Evolutionary conservation across 2,888 invertebrate species (phyloP).

Genomic region (Diadromus collaris): DNA sequence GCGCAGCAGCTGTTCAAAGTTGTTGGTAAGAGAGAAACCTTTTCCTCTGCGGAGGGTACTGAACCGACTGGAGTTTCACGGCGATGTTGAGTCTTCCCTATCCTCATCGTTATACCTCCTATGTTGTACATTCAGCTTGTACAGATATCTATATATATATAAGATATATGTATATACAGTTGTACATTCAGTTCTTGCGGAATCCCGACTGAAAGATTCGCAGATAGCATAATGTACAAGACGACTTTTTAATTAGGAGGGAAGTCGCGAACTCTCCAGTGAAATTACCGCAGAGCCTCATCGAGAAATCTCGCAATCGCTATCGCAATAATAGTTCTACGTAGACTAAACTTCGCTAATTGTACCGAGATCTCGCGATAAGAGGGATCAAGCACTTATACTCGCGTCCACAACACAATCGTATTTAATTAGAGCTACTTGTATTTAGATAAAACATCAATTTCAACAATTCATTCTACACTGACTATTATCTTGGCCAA

Average conservation of each 20-base stretch:
- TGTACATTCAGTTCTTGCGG: background rate
- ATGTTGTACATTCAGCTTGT: background rate
- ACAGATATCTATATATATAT: conserved; percentile 1
- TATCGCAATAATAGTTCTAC: conserved; percentile 19
- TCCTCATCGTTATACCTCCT: background rate
- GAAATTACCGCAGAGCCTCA: conserved; percentile 40
- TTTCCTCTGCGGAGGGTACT: conserved; percentile 40
- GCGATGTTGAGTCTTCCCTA: background rate
- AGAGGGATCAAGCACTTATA: conserved; percentile 21
- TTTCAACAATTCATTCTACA: background rate
- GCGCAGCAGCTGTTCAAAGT: background rate
- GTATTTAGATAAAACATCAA: conserved; percentile 2
- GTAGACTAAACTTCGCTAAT: conserved; percentile 41
- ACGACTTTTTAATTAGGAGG: conserved; percentile 34
- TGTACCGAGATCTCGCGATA: conserved; percentile 19
- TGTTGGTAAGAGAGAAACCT: conserved; percentile 32
- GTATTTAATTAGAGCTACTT: background rate
- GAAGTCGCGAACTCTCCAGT: conserved; percentile 10
- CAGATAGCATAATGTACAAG: conserved; percentile 39
- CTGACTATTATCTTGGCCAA: background rate
- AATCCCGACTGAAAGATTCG: background rate
- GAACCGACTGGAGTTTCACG: conserved; percentile 30
- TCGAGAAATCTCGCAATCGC: conserved; percentile 36
- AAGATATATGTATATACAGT: background rate
- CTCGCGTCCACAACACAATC: conserved; percentile 6